Evolutionary conservation across 2,113 vertebrate genomes (phyloP).

Genomic region (Serranochromis macrocephalus): DNA sequence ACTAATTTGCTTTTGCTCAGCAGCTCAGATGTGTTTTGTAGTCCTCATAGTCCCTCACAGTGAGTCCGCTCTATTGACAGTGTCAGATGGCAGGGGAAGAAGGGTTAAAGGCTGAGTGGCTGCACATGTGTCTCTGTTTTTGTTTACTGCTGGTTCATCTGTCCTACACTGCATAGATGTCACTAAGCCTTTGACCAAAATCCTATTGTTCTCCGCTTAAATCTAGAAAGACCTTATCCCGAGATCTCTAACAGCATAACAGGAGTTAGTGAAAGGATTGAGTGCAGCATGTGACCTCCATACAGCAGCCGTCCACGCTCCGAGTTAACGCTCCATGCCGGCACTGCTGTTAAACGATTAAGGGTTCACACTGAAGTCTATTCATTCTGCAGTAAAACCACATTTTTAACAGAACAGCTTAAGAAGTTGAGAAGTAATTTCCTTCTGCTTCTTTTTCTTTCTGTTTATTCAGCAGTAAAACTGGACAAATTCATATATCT

Average conservation of each 20-base stretch:
- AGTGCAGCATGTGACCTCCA: conserved; percentile 58
- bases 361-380: background rate
- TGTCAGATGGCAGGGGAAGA: background rate
- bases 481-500: background rate
- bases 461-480: background rate
- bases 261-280: conserved; percentile 61
- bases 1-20: background rate
- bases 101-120: background rate
- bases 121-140: conserved; percentile 16
- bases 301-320: background rate
- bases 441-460: background rate
- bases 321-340: background rate
- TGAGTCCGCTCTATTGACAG: background rate
- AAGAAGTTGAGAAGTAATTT: background rate
- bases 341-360: background rate
- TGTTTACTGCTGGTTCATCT: conserved; percentile 32
- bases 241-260: conserved; percentile 40
- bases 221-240: conserved; percentile 41
- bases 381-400: background rate
- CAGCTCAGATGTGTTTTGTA: background rate
- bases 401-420: background rate
- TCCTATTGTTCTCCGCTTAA: conserved; percentile 51
- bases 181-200: conserved; percentile 44
- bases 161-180: background rate
- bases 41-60: background rate